A percentile compares a stretch with the other conserved stretches of the same genome.
Conservation (phyloP, 2,888 invertebrate genomes). For the Diarsia dahlii region DNA sequence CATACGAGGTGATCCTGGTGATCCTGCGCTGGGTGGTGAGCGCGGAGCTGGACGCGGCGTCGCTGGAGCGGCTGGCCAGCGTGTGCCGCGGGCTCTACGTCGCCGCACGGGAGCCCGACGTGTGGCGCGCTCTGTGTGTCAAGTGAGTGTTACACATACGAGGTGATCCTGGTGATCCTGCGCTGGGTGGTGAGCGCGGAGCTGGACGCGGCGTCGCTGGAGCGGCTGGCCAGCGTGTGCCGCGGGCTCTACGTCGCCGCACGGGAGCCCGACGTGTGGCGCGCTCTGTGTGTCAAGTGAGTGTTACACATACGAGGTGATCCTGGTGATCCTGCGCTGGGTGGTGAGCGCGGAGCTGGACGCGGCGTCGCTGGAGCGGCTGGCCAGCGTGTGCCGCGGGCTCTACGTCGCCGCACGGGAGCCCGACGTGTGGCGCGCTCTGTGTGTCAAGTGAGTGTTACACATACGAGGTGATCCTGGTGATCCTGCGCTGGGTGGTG, state of each 20-base stretch:
- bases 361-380: constrained; percentile 95
- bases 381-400: constrained; percentile 95
- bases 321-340: constrained; percentile 97
- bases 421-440: no score
- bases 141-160: constrained; percentile 90
- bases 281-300: no score
- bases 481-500: no score
- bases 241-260: no score
- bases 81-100: no score
- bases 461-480: no score
- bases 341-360: constrained; percentile 97
- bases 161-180: constrained; percentile 96
- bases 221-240: constrained; percentile 94
- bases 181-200: constrained; percentile 98
- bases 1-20: constrained; percentile 96
- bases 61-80: constrained; percentile 95
- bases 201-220: constrained; percentile 95
- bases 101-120: no score
- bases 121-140: no score
- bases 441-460: no score
- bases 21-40: constrained; percentile 98
- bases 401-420: no score
- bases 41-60: constrained; percentile 95
- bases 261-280: no score
- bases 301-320: constrained; percentile 93